Base-by-base conservation (phyloP, 2,113 vertebrate genomes). In the Colinus virginianus region DNA sequence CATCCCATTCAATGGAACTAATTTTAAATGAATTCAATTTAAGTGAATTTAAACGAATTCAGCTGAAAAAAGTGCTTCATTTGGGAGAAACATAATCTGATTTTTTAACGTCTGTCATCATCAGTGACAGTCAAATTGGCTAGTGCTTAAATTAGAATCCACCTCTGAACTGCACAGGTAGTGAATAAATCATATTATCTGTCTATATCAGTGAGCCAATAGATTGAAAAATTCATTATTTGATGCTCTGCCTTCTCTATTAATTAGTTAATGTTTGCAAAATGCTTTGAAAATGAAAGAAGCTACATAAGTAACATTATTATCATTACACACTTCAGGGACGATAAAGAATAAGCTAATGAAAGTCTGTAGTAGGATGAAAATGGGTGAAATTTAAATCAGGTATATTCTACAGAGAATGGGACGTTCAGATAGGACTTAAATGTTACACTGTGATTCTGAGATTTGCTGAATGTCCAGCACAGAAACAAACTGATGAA, bases 211-310 rank as follows among this genome's bases (percentile, higher is more conserved):
- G 59, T 59, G 80, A 77, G 78, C 75, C 74, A 78, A 42, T 25
- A 83, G 78, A 89, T n/a, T 82, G 63, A 89, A 87, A 92, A 88
- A 69, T 28, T 87, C 53, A 82, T 93, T 94, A 87, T 88, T 86
- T 83, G 69, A 84, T 88, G 51, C 13, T 86, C 43, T 92, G 66
- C 42, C 34, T 94, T 87, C 84, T 88, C 84, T 77, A 93, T 96
- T 93, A 96, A 96, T 97, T 94, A 92, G 82, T 40, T 91, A 92
- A 94, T 90, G 87, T 92, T 96, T 91, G 72, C 86, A 87, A 95
- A 95, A 83, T 71, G 69, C 40, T 95, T 94, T 87, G 58, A 86
- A 90, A 95, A 83, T 71, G 75, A 85, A 90, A 89, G 67, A 28
- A 82, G 30, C 69, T 91, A 34, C 70, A 80, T 89, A 82, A 93